phyloP scores from a whole-genome alignment of 2,888 invertebrate species.

The Cremastobaeus sp. region DNA sequence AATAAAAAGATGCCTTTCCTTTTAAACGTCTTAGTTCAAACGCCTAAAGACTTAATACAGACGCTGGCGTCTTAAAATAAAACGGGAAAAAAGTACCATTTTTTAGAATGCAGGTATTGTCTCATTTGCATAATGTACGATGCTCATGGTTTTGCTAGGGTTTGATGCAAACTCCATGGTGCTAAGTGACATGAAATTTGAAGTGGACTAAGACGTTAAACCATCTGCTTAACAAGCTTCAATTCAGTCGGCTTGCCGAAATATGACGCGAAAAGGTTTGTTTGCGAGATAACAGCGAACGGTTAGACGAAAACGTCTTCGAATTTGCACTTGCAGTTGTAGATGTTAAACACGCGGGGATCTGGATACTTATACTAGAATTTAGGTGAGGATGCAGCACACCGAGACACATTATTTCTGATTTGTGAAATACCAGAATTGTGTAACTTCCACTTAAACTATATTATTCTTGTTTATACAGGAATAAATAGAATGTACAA shows the following conservation, averaged over 20 bases:
- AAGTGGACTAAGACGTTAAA: no score
- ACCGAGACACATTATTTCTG: slow-evolving; percentile 36
- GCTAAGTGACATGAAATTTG: no score
- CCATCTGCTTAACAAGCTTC: no score
- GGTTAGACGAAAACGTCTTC: slow-evolving; percentile 10
- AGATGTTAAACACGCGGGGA: slow-evolving; percentile 29
- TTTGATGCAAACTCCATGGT: no score
- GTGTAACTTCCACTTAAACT: slow-evolving; percentile 38
- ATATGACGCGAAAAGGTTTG: neutral
- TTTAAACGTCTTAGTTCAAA: no score
- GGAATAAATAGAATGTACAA: slow-evolving; percentile 29
- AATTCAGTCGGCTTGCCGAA: neutral
- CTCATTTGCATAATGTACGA: no score
- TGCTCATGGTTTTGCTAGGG: no score
- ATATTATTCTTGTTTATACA: slow-evolving; percentile 33
- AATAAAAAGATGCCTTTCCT: no score
- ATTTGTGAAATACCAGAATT: slow-evolving; percentile 36
- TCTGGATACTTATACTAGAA: slow-evolving; percentile 25
- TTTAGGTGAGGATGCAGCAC: slow-evolving; percentile 25
- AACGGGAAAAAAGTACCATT: no score
- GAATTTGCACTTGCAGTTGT: slow-evolving; percentile 10
- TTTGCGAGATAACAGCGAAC: neutral
- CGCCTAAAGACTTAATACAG: no score
- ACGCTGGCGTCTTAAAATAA: no score
- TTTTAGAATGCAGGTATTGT: no score